These are phyloP conservation scores for Andrena minutula DNA, from an alignment of 2,888 invertebrate genomes.

Conservation along the genomic window DNA sequence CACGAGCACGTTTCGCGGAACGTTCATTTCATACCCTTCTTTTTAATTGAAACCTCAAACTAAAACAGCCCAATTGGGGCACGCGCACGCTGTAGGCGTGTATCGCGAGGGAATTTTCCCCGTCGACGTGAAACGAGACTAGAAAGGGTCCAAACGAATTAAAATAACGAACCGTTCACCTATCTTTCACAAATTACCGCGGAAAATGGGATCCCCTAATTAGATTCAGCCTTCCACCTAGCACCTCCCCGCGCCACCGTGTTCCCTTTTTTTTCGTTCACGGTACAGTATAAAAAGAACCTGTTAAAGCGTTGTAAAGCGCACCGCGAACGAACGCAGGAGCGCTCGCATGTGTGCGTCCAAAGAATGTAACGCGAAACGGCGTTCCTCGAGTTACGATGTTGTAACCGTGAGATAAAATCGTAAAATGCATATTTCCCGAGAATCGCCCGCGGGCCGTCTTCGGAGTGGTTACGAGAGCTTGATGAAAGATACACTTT, in stretches of 20 bases:
- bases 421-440: background rate
- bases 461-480: too few species aligned
- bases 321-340: slow-evolving; percentile 41
- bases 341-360: background rate
- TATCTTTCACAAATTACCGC: slow-evolving; percentile 50
- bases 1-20: background rate
- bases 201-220: slow-evolving; percentile 56
- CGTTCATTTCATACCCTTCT: background rate
- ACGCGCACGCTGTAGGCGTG: background rate
- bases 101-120: slow-evolving; percentile 5
- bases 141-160: slow-evolving; percentile 30
- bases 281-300: slow-evolving; percentile 19
- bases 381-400: background rate
- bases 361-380: background rate
- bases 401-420: slow-evolving; percentile 6
- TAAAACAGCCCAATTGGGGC: slow-evolving; percentile 23
- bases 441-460: too few species aligned
- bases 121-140: slow-evolving; percentile 1
- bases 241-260: background rate
- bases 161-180: slow-evolving; percentile 45
- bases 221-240: slow-evolving; percentile 47
- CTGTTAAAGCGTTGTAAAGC: slow-evolving; percentile 40
- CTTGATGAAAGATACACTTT: too few species aligned
- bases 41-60: slow-evolving; percentile 14
- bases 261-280: slow-evolving; percentile 9